Base-by-base conservation (phyloP, 2,888 invertebrate genomes). In the Drosophila barbarae region DNA sequence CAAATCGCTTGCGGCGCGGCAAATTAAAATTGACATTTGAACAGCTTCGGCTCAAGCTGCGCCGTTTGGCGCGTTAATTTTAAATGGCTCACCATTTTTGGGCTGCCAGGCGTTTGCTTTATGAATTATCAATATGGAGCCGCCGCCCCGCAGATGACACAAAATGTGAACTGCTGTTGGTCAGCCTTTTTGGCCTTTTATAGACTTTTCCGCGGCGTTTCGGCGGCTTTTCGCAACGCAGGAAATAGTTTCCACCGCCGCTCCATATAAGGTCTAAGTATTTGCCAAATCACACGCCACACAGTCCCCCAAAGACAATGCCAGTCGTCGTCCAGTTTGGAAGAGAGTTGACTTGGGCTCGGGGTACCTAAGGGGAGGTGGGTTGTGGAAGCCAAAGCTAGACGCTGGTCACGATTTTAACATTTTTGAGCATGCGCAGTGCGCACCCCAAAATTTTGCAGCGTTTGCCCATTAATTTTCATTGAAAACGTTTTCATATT, bases 371-470 rank as follows among this genome's bases (percentile, higher is more conserved):
- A 18, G 69, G 50, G 69, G 57, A 32, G 61, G 74, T 23, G 30
- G 53, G 44, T 39, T 49, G 49, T 58, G 52, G 18, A 38, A 46
- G 65, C 68, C 30, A 44, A 9, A 42, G 50, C 59, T 23, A n/a
- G 44, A 56, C 71, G 46, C 36, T 79, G 87, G 88, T 88, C 88
- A 88, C 88, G 88, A 88, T 86, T 88, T 87, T 87, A 88, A 74
- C 87, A 88, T 88, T 88, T 88, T 87, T 88, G 80, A 76, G 84
- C 86, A 87, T 82, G 86, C 85, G 82, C 79, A 84, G 84, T 75
- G 76, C 79, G 81, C 81, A 85, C 81, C 82, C 85, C 81, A 67
- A 82, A 80, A 84, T 82, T 82, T 81, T 82, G 63, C 81, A 76
- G 70, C 81, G 74, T 78, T 68, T 84, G 78, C 78, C 85, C 84